These are phyloP conservation scores for Polypedilum vanderplanki DNA, from an alignment of 1,140 invertebrate genomes.

Conservation along the genomic window DNA sequence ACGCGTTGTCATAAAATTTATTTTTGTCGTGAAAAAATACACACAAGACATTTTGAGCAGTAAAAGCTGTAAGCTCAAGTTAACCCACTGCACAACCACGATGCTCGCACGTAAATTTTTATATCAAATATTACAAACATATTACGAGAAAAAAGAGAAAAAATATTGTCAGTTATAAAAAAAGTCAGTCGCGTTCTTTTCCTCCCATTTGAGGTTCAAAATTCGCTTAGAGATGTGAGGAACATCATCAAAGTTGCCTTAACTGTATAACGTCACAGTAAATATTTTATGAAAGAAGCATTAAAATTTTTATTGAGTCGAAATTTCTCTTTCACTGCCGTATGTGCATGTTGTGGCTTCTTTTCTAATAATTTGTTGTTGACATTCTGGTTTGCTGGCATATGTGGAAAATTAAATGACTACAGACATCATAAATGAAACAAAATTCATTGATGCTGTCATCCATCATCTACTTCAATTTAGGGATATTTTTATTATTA, in stretches of 20 bases:
- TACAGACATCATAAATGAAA: slow-evolving; percentile 13
- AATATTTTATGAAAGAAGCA: slow-evolving; percentile 11
- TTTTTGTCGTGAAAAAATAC: not conserved
- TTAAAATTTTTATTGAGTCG: slow-evolving; percentile 26
- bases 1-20: not conserved
- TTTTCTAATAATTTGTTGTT: slow-evolving; percentile 15
- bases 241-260: slow-evolving; percentile 3
- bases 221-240: too few species aligned
- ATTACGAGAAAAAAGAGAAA: not conserved
- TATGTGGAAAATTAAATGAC: slow-evolving; percentile 8
- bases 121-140: slow-evolving; percentile 28
- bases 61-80: too few species aligned
- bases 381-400: not conserved
- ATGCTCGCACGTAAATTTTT: not conserved
- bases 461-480: not conserved
- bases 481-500: too few species aligned
- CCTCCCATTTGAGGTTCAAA: too few species aligned
- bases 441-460: not conserved
- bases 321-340: not conserved
- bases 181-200: not conserved
- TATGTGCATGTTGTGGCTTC: not conserved
- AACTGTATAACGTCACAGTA: not conserved
- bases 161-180: slow-evolving; percentile 16
- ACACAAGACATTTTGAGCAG: too few species aligned
- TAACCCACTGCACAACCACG: not conserved